Conservation (phyloP, 2,888 invertebrate species). For the Rhaphigaster nebulosa region DNA sequence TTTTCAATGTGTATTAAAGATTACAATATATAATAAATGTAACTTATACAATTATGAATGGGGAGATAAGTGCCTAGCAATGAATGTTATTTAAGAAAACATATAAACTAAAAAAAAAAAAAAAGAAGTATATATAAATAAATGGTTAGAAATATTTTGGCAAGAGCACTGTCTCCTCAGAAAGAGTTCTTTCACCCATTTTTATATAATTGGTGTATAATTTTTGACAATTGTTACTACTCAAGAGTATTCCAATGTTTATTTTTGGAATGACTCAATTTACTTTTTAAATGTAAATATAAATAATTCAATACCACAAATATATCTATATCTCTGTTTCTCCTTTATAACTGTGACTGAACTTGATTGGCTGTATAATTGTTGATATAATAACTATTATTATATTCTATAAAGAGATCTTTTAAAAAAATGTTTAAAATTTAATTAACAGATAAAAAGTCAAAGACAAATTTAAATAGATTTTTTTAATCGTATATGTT, state of each 20-base stretch:
- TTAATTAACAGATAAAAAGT: conserved; percentile 53
- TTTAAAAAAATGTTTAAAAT: conserved; percentile 54
- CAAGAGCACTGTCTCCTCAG: conserved; percentile 40
- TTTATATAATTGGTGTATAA: conserved; percentile 53
- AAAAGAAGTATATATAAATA: background rate
- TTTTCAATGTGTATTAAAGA: conserved; percentile 57
- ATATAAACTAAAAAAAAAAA: conserved; percentile 27
- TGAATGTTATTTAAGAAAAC: conserved; percentile 47
- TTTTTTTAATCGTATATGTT: conserved; percentile 53
- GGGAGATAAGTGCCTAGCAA: conserved; percentile 38
- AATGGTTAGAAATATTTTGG: conserved; percentile 40
- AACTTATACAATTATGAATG: conserved; percentile 9
- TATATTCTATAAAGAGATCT: conserved; percentile 60
- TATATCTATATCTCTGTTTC: conserved; percentile 60
- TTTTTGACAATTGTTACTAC: conserved; percentile 53
- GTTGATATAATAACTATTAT: conserved; percentile 62
- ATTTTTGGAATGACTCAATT: conserved; percentile 56
- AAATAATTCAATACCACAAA: conserved; percentile 28
- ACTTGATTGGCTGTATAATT: conserved; percentile 65
- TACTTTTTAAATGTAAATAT: conserved; percentile 61
- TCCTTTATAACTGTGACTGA: conserved; percentile 64
- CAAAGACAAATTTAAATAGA: conserved; percentile 57
- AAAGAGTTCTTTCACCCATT: conserved; percentile 53
- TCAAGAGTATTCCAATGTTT: conserved; percentile 43
- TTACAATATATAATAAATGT: conserved; percentile 21